Conservation (phyloP, 2,888 invertebrate species). For the Drosophila neonasuta region DNA sequence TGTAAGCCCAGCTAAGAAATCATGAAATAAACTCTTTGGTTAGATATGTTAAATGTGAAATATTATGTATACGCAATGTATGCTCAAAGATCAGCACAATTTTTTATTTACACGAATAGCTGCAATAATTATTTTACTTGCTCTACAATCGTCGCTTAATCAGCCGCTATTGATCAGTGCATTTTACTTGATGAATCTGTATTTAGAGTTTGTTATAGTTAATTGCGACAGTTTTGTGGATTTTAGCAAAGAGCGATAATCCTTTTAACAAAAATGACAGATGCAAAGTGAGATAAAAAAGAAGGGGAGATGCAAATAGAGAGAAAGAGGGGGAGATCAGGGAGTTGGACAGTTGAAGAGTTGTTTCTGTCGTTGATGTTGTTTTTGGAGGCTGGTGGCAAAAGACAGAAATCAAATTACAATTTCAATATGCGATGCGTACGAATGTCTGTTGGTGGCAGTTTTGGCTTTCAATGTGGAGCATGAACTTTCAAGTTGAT, state of each 20-base stretch:
- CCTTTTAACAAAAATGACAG: constrained; percentile 12
- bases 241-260: background rate
- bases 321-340: background rate
- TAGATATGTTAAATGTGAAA: background rate
- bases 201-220: constrained; percentile 16
- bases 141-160: background rate
- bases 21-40: background rate
- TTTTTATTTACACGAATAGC: background rate
- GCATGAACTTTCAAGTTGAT: constrained; percentile 71
- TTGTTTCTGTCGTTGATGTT: constrained; percentile 37
- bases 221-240: constrained; percentile 8
- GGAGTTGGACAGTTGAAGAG: constrained; percentile 38
- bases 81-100: background rate
- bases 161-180: constrained; percentile 18
- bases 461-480: constrained; percentile 74
- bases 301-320: background rate
- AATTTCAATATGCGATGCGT: constrained; percentile 76
- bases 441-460: constrained; percentile 75
- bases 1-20: no score
- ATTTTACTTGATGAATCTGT: constrained; percentile 25
- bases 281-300: constrained; percentile 16
- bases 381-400: constrained; percentile 58
- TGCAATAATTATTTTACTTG: background rate
- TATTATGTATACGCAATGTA: no score
- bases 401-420: constrained; percentile 75